Percentiles rank a stretch among this genome's conserved stretches.
phyloP scores from a whole-genome alignment of 2,113 vertebrate species.

The Circaetus cinerascens region DNA sequence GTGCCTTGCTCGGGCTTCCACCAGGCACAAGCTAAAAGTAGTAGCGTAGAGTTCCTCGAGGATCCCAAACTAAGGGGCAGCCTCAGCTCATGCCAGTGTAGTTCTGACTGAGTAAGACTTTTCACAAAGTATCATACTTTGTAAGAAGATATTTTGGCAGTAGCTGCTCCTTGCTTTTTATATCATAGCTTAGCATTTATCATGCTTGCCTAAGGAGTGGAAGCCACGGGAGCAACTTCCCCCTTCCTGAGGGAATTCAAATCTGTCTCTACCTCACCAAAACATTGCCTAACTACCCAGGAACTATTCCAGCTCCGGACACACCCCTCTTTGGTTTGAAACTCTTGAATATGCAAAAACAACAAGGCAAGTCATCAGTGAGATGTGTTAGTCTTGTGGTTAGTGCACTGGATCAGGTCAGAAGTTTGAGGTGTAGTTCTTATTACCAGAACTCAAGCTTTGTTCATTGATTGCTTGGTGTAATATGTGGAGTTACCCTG shows the following conservation, averaged over 20 bases:
- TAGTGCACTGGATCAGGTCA: neutral
- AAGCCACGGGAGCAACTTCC: neutral
- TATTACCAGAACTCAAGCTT: neutral
- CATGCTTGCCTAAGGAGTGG: neutral
- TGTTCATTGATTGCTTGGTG: neutral
- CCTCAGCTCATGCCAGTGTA: neutral
- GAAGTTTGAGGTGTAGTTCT: neutral
- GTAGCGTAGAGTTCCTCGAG: neutral
- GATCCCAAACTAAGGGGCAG: neutral
- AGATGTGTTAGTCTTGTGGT: neutral
- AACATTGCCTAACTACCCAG: neutral
- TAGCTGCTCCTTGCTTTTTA: neutral
- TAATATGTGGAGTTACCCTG: neutral
- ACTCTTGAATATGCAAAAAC: neutral
- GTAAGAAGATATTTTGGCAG: neutral
- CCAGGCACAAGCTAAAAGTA: neutral
- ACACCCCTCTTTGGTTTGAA: neutral
- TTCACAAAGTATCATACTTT: neutral
- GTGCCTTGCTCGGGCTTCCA: neutral
- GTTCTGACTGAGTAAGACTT: neutral
- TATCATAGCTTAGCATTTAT: neutral
- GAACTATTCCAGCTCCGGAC: neutral
- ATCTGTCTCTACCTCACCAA: neutral
- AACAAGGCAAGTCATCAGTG: neutral
- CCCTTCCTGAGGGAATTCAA: neutral